Evolutionary conservation across 2,113 vertebrate genomes (phyloP), one percentile per base, ranked within the genome.

Genomic region (Tautogolabrus adspersus): DNA sequence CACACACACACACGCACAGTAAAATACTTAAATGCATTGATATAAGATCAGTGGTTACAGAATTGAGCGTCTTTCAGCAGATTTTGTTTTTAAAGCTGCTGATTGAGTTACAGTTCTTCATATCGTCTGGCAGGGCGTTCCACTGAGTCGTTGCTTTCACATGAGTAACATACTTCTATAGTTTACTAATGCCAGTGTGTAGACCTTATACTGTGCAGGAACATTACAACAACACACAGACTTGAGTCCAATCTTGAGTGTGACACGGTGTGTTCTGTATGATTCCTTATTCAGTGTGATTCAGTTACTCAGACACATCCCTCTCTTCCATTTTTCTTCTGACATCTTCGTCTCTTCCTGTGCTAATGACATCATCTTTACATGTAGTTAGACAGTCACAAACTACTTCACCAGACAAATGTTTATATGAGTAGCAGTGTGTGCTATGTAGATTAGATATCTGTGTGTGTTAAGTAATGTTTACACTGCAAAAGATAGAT

Each of bases 351-450:
- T 74, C n/a, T 61, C 66, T 54, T 11, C 61, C 67, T 52, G 9
- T 68, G 68, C 55, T 79, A 79, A 83, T 72, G 72, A 72, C 84
- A 82, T 84, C 65, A 86, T 83, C 71, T 66, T 58, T 86, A 79
- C 76, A 65, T 37, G 49, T 46, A 42, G 59, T 58, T 2, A 62
- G 66, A 79, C 62, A 44, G 44, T 60, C 67, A 55, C 12, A 51
- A 61, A n/a, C n/a, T 30, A 52, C 73, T 78, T 63, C 23, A 15
- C 18, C 26, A 79, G 78, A 59, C 47, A 71, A 42, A 86, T 81
- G 52, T 44, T 4, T 60, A n/a, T 49, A 51, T 1, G 66, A 16
- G 34, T 38, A 49, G 44, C 22, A 38, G 59, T 30, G 75, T 72
- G 74, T 66, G 60, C 40, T 66, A 6, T 16, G 63, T 66, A 56